Percentiles rank a stretch among this genome's conserved stretches.
phyloP scores from a whole-genome alignment of 2,113 vertebrate genomes.

The human region DNA sequence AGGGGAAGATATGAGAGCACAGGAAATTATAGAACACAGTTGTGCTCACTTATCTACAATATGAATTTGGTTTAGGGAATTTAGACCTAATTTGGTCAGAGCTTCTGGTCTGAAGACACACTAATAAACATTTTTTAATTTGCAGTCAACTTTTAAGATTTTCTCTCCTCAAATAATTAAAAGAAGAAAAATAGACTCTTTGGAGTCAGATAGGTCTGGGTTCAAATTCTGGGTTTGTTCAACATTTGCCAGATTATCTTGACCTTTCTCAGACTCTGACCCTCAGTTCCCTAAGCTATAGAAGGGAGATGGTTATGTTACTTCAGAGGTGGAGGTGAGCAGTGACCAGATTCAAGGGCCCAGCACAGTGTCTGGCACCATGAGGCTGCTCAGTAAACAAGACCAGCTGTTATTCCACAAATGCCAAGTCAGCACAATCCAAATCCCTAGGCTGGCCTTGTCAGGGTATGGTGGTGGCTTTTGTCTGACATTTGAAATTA shows the following conservation, averaged over 20 bases:
- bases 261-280: background rate
- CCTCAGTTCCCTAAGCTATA: background rate
- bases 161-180: background rate
- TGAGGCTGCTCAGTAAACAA: background rate
- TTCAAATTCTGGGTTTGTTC: background rate
- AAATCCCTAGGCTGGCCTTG: background rate
- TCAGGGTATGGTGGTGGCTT: background rate
- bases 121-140: background rate
- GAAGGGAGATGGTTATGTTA: background rate
- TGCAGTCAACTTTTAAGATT: conserved; percentile 2
- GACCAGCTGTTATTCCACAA: background rate
- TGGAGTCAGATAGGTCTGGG: background rate
- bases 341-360: background rate
- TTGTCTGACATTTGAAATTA: background rate
- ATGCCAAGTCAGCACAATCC: background rate
- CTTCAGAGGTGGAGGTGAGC: background rate
- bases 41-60: background rate
- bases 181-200: conserved; percentile 8
- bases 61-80: background rate
- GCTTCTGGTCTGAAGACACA: background rate
- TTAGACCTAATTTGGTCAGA: background rate
- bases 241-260: background rate
- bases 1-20: background rate
- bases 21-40: background rate
- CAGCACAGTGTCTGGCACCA: background rate